Evolutionary conservation across 2,113 vertebrate genomes (phyloP).

Genomic region (Zosterops pallidus): DNA sequence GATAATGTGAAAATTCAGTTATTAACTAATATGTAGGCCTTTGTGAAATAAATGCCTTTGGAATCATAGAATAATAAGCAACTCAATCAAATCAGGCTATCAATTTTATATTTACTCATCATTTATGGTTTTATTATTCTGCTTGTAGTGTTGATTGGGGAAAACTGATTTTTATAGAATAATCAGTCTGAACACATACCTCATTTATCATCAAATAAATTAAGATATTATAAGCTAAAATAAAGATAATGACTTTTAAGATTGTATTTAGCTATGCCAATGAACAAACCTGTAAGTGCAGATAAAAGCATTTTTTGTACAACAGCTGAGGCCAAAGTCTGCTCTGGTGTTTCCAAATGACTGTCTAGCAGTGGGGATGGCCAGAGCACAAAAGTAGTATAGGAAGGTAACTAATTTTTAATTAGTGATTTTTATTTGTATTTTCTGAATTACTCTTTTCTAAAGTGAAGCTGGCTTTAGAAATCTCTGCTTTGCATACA

Average conservation of each 20-base stretch:
- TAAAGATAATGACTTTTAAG: neutral
- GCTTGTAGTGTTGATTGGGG: neutral
- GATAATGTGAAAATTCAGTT: neutral
- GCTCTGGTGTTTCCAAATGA: neutral
- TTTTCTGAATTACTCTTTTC: neutral
- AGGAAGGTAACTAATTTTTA: neutral
- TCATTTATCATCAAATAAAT: conserved; percentile 2
- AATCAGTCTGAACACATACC: neutral
- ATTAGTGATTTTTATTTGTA: neutral
- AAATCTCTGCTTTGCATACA: neutral
- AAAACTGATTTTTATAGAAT: neutral
- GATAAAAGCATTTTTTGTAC: neutral
- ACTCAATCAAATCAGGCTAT: neutral
- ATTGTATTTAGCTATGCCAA: neutral
- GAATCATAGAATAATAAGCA: neutral
- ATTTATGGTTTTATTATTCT: neutral
- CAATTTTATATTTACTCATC: neutral
- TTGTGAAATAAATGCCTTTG: neutral
- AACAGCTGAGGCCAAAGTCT: neutral
- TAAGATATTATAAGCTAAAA: neutral
- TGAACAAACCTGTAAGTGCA: neutral
- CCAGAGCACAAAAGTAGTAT: neutral
- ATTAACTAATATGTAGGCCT: neutral
- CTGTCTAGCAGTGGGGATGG: neutral
- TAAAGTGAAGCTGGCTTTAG: neutral